phyloP scores from a whole-genome alignment of 2,888 invertebrate species.

The Mesorhabditis belari region DNA sequence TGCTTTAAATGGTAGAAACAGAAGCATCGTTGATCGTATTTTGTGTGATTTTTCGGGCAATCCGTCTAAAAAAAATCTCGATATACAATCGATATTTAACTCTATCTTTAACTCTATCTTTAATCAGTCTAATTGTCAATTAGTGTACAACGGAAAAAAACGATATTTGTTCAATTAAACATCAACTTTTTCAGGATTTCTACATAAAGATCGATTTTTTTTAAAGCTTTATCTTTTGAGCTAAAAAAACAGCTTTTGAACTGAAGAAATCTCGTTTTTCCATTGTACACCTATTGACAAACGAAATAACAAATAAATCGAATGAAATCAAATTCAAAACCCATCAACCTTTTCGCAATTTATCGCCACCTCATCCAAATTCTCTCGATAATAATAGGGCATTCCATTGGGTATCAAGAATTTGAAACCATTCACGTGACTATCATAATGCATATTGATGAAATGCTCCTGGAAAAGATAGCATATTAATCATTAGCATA shows the following conservation, averaged over 20 bases:
- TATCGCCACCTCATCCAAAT: conserved; percentile 25
- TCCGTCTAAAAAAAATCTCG: background rate
- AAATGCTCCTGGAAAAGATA: conserved; percentile 35
- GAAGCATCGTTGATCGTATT: conserved; percentile 31
- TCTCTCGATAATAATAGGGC: conserved; percentile 40
- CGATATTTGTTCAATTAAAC: too few relatives aligned
- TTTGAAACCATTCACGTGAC: conserved; percentile 39
- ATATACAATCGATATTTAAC: background rate
- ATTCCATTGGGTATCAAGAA: conserved; percentile 40
- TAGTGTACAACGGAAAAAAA: too few relatives aligned
- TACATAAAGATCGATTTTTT: too few relatives aligned
- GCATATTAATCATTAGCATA: too few relatives aligned
- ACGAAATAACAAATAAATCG: too few relatives aligned
- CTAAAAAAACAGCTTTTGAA: too few relatives aligned
- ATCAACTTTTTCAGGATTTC: too few relatives aligned
- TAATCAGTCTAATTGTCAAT: too few relatives aligned
- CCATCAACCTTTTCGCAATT: conserved; percentile 12
- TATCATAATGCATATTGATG: conserved; percentile 48
- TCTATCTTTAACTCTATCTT: background rate
- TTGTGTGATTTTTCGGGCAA: conserved; percentile 10
- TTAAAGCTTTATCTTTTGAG: too few relatives aligned
- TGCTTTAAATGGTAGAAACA: conserved; percentile 46
- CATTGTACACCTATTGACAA: too few relatives aligned
- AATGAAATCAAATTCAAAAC: too few relatives aligned
- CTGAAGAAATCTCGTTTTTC: too few relatives aligned